Conservation (phyloP, 1,140 invertebrate species). For the Chelonus insularis region DNA sequence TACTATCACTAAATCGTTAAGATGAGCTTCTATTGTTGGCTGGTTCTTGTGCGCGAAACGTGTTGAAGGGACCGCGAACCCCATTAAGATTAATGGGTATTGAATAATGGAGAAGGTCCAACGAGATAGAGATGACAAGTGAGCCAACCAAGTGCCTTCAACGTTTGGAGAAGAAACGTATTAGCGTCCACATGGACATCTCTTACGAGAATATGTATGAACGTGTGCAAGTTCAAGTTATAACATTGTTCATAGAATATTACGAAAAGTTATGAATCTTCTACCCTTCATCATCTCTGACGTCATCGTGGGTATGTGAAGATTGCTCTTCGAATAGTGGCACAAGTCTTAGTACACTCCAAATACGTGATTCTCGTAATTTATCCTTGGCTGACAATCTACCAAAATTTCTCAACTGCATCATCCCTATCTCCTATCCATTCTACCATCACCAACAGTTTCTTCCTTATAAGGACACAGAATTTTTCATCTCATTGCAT, state of each 20-base stretch:
- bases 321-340: too few species aligned
- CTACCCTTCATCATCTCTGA: neutral
- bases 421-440: too few species aligned
- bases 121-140: constrained; percentile 29
- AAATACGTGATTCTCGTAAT: too few species aligned
- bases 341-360: too few species aligned
- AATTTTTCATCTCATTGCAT: constrained; percentile 15
- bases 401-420: neutral
- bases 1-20: constrained; percentile 37
- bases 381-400: too few species aligned
- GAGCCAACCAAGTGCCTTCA: neutral
- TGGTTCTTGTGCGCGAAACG: constrained; percentile 36
- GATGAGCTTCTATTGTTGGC: constrained; percentile 34
- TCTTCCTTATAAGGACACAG: neutral
- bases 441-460: too few species aligned
- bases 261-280: constrained; percentile 23
- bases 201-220: neutral
- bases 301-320: too few species aligned
- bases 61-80: constrained; percentile 41
- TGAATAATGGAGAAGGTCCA: constrained; percentile 41
- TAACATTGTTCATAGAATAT: constrained; percentile 12
- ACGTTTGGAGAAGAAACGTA: constrained; percentile 11
- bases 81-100: constrained; percentile 52
- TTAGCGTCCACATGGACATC: neutral
- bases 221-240: neutral